These are phyloP conservation scores for Orycteropus afer DNA, from an alignment of 2,113 vertebrate species.

Conservation along the genomic window DNA sequence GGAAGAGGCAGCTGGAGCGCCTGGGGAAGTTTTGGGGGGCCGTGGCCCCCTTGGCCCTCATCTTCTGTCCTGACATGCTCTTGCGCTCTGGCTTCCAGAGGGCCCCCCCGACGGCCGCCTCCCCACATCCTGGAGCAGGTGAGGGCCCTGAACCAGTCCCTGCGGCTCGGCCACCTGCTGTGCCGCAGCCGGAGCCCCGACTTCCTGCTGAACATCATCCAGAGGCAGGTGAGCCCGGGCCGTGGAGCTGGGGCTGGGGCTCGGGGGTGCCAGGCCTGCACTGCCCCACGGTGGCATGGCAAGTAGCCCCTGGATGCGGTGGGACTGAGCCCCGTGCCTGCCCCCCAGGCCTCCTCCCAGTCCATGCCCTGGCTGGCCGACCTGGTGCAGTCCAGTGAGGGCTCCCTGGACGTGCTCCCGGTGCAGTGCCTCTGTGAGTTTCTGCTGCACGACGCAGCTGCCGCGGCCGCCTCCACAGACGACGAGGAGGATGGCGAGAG, in stretches of 20 bases:
- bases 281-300: too few relatives aligned
- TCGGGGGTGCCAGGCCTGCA: background rate
- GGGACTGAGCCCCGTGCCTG: fast-evolving
- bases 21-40: too few relatives aligned
- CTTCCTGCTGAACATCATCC: constrained; percentile 98
- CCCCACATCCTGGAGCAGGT: constrained; percentile 96
- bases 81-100: constrained; percentile 84
- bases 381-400: constrained; percentile 97
- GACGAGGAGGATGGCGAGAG: constrained; percentile 96
- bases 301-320: background rate
- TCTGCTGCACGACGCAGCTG: constrained; percentile 96
- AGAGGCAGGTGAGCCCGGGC: constrained; percentile 91
- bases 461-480: constrained; percentile 89
- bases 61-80: fast-evolving
- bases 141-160: constrained; percentile 95
- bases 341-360: constrained; percentile 94
- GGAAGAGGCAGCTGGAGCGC: too few relatives aligned
- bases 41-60: too few relatives aligned
- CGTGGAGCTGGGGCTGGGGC: background rate
- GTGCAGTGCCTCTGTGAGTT: constrained; percentile 99
- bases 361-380: constrained; percentile 99
- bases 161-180: constrained; percentile 96
- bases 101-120: constrained; percentile 95
- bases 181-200: constrained; percentile 97
- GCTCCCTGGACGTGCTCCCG: constrained; percentile 96